Evolutionary conservation across 2,888 invertebrate genomes (phyloP), one percentile per base, ranked within the genome.

Genomic region (Sepiola atlantica): DNA sequence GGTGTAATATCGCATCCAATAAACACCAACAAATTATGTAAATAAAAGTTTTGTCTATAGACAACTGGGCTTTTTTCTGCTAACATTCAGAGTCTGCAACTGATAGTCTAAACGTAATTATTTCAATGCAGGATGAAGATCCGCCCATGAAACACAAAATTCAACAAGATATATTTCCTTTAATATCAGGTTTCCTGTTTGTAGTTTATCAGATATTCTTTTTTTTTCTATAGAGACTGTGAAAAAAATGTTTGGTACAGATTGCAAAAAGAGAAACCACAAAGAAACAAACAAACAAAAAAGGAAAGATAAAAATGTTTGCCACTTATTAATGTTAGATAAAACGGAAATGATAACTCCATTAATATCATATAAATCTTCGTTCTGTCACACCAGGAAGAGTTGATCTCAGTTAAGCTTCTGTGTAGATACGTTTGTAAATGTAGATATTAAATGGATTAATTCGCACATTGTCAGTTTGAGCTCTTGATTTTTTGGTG

Each of bases 291-390:
- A 12, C n/a, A 8, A 77, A 28, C 24, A 77, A 32, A 77, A 77
- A 16, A n/a, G 8, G 14, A 21, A 21, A 24, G 57, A 32, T 14
- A 77, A 32, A 77, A n/a, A 77, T 77, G 32, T 20, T 77, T 77
- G 16, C 77, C 14, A n/a, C 77, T 77, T 77, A 77, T 77, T 77
- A 77, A 77, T n/a, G 32, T 77, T 77, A 32, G 77, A 77, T 77
- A 77, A 77, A 77, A 77, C 14, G 77, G 77, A 77, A 77, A 77
- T n/a, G 77, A 77, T 77, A 77, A 77, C n/a, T 77, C 77, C 77
- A 77, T 77, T 77, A 77, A 77, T 77, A 77, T 77, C 77, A 77
- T 32, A 77, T 77, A 77, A 77, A 77, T 77, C 77, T 77, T 77
- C n/a, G 32, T 77, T n/a, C 77, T 77, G 32, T 77, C 32, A 32